Evolutionary conservation across 2,888 invertebrate genomes (phyloP).

Genomic region (Stenodera caucasica): DNA sequence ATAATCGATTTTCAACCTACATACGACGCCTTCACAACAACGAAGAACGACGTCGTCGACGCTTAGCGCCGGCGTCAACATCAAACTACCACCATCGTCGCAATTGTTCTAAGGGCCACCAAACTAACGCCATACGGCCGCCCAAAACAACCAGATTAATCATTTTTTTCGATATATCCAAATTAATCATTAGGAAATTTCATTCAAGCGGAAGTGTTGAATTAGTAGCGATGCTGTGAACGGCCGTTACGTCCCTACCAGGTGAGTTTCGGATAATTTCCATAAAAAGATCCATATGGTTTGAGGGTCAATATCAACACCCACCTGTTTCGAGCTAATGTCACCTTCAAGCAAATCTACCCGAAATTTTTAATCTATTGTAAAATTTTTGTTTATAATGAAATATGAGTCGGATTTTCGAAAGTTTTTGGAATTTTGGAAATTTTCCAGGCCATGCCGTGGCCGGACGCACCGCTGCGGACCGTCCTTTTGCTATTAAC

Average conservation of each 20-base stretch:
- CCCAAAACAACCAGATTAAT: too few species aligned
- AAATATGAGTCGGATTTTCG: neutral
- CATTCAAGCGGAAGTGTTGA: neutral
- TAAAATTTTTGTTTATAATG: neutral
- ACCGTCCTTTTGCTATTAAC: conserved; percentile 47
- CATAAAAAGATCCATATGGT: neutral
- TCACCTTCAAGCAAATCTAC: conserved; percentile 23
- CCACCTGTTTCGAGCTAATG: conserved; percentile 42
- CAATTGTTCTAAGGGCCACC: conserved; percentile 39
- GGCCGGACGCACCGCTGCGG: conserved; percentile 52
- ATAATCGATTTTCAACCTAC: conserved; percentile 51
- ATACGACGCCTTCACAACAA: conserved; percentile 49
- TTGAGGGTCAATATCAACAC: conserved; percentile 30
- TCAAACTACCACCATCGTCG: conserved; percentile 31
- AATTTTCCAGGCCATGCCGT: conserved; percentile 54
- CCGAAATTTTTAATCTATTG: conserved; percentile 3
- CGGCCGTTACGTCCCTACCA: conserved; percentile 24
- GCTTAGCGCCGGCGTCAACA: conserved; percentile 41
- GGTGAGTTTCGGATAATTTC: conserved; percentile 30
- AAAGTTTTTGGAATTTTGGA: neutral
- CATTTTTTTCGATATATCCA: too few species aligned
- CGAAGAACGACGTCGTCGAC: conserved; percentile 10
- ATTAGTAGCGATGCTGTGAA: conserved; percentile 42
- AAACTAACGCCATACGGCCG: conserved; percentile 33
- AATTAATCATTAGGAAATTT: too few species aligned